These are phyloP conservation scores for Anarsia innoxiella DNA, from an alignment of 2,888 invertebrate genomes.

Conservation along the genomic window DNA sequence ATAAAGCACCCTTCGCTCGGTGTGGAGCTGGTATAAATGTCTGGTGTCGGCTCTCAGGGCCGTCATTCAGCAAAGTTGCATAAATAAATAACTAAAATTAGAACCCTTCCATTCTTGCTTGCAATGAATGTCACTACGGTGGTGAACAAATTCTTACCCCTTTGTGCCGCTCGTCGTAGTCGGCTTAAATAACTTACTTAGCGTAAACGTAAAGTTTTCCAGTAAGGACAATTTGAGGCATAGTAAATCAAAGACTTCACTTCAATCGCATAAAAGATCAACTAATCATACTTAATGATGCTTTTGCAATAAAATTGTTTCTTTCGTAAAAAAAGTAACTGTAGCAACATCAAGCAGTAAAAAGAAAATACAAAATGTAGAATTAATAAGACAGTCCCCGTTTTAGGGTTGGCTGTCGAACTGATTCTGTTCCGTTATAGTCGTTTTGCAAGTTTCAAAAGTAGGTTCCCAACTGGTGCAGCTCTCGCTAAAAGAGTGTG, in stretches of 20 bases:
- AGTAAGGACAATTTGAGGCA: too few species aligned
- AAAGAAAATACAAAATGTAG: slow-evolving; percentile 1
- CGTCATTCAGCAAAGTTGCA: slow-evolving; percentile 49
- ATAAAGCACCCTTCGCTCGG: slow-evolving; percentile 31
- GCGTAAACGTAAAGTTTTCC: too few species aligned
- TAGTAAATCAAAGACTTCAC: too few species aligned
- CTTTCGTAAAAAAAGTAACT: not conserved
- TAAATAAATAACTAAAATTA: slow-evolving; percentile 58
- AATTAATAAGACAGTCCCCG: slow-evolving; percentile 2
- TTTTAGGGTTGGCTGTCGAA: not conserved
- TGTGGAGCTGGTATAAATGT: slow-evolving; percentile 37
- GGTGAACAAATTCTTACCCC: slow-evolving; percentile 38
- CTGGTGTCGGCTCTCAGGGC: slow-evolving; percentile 23
- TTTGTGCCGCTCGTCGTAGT: too few species aligned
- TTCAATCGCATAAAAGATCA: too few species aligned
- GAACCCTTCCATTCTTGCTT: slow-evolving; percentile 45
- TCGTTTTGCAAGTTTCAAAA: not conserved
- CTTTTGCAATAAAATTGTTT: not conserved
- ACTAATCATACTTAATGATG: too few species aligned
- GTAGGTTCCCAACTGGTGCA: slow-evolving; percentile 1
- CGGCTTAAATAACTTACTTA: too few species aligned
- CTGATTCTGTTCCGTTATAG: not conserved
- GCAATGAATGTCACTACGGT: slow-evolving; percentile 32
- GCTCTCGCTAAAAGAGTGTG: not conserved
- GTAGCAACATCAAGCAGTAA: not conserved